phyloP scores from a whole-genome alignment of 2,113 vertebrate genomes.

The Propithecus coquereli region DNA sequence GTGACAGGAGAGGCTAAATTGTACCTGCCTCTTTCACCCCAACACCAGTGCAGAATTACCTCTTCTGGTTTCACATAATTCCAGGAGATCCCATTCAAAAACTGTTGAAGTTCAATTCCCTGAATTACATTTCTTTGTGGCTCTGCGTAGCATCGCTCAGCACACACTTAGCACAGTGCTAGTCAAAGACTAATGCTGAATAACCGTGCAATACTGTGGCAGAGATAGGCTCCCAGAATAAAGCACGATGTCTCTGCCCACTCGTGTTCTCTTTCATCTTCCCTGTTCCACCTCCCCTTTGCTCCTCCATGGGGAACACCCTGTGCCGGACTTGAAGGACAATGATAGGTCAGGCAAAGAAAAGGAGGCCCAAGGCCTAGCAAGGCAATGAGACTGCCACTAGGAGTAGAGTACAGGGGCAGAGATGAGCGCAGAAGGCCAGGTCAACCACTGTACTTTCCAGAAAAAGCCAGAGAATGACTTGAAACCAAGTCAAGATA shows the following conservation, averaged over 20 bases:
- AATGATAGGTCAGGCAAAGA: background rate
- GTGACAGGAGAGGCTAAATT: background rate
- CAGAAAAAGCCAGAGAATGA: background rate
- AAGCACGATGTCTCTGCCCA: background rate
- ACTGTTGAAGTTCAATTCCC: background rate
- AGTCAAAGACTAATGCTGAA: background rate
- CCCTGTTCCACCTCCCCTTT: background rate
- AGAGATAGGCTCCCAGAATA: background rate
- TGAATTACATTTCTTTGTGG: background rate
- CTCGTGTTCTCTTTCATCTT: background rate
- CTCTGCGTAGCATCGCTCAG: background rate
- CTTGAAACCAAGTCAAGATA: background rate
- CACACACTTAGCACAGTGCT: background rate
- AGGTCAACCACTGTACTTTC: background rate
- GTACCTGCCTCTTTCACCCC: background rate
- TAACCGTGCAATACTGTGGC: background rate
- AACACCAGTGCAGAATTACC: background rate
- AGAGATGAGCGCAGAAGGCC: background rate
- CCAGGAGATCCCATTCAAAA: background rate
- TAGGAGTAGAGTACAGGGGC: background rate
- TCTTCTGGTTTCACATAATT: background rate
- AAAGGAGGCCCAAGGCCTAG: background rate
- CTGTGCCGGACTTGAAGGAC: background rate
- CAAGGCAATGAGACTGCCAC: background rate
- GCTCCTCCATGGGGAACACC: background rate